phyloP scores from a whole-genome alignment of 2,888 invertebrate genomes.

The Gari tellinella region DNA sequence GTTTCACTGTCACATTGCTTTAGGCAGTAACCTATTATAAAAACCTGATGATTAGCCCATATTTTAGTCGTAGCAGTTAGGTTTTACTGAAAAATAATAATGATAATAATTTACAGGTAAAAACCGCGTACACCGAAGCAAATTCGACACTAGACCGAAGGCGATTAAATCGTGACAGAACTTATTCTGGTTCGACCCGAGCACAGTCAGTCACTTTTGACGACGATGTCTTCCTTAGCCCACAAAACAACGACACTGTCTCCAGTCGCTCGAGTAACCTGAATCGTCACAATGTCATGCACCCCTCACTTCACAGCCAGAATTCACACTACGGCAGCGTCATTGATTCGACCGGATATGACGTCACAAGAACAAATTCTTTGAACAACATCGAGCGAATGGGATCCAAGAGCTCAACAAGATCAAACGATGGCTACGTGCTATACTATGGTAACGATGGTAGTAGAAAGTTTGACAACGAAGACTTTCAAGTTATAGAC shows the following conservation, averaged over 20 bases:
- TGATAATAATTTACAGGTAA: conserved; percentile 33
- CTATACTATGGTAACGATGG: conserved; percentile 47
- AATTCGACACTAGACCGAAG: conserved; percentile 31
- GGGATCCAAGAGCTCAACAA: conserved; percentile 16
- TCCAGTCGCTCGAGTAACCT: conserved; percentile 15
- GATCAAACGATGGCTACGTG: conserved; percentile 40
- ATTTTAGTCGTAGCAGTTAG: too few species aligned
- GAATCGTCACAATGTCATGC: not conserved
- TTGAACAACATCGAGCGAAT: conserved; percentile 32
- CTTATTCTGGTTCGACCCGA: conserved; percentile 12
- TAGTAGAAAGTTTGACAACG: conserved; percentile 9
- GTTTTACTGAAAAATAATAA: too few species aligned
- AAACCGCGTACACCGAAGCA: conserved; percentile 35
- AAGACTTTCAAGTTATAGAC: conserved; percentile 17
- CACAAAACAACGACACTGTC: conserved; percentile 6
- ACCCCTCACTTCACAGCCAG: not conserved
- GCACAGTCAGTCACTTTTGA: conserved; percentile 41
- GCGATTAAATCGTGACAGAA: conserved; percentile 12
- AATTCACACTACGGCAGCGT: not conserved
- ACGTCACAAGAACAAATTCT: not conserved
- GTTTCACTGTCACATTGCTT: too few species aligned
- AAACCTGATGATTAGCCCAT: too few species aligned
- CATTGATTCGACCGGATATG: not conserved
- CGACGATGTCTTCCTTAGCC: conserved; percentile 38
- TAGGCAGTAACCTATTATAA: too few species aligned